These are phyloP conservation scores for Pipa parva DNA, from an alignment of 2,113 vertebrate genomes.

Conservation along the genomic window DNA sequence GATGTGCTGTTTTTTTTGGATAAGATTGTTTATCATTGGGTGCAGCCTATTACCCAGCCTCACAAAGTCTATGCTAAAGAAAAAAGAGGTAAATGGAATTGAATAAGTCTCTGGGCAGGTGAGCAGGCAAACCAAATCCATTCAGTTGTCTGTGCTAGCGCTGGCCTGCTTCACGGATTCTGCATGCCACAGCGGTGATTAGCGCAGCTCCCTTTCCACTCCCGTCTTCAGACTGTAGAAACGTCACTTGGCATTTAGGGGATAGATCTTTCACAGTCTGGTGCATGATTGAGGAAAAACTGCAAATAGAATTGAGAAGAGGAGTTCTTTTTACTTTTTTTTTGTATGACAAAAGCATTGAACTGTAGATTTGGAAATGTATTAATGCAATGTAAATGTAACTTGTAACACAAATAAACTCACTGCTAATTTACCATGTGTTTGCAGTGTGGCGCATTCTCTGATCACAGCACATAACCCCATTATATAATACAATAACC, in stretches of 20 bases:
- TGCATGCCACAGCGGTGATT: constrained; percentile 89
- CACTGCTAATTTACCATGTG: too few species aligned
- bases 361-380: too few species aligned
- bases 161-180: constrained; percentile 72
- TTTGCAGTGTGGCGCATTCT: too few species aligned
- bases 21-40: neutral
- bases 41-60: neutral
- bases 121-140: neutral
- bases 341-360: too few species aligned
- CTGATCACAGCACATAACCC: too few species aligned
- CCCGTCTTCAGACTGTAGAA: constrained; percentile 90
- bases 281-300: constrained; percentile 83
- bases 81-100: neutral
- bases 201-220: constrained; percentile 94
- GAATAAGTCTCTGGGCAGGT: constrained; percentile 10
- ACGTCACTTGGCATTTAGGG: constrained; percentile 82
- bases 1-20: too few species aligned
- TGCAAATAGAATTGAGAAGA: constrained; percentile 52
- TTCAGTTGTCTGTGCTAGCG: constrained; percentile 47
- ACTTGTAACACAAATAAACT: too few species aligned
- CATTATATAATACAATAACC: too few species aligned
- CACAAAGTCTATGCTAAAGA: neutral
- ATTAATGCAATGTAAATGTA: too few species aligned
- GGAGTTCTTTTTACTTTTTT: too few species aligned
- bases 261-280: constrained; percentile 80